A percentile compares a stretch with the other conserved stretches of the same genome.
These are phyloP conservation scores for Agrotis segetum DNA, from an alignment of 2,888 invertebrate species.

Conservation along the genomic window DNA sequence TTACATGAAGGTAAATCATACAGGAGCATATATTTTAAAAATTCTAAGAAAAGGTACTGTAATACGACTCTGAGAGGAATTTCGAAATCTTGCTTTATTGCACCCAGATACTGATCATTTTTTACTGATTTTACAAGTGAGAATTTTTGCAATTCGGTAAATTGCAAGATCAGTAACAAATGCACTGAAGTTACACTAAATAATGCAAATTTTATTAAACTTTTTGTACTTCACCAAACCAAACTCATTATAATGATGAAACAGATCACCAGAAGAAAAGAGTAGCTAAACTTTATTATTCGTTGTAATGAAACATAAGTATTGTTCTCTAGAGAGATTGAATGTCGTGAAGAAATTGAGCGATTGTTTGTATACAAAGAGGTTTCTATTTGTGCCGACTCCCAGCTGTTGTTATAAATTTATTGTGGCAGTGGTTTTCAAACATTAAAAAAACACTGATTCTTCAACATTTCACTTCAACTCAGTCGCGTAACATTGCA, in stretches of 20 bases:
- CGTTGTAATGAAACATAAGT: constrained; percentile 18
- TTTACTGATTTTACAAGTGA: no score
- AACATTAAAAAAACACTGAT: constrained; percentile 41
- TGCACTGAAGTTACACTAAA: constrained; percentile 5
- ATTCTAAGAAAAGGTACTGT: no score
- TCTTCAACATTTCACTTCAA: constrained; percentile 43
- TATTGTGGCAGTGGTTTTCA: constrained; percentile 43
- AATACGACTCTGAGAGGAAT: no score
- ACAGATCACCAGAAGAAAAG: constrained; percentile 8
- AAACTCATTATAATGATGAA: constrained; percentile 29
- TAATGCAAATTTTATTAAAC: neutral
- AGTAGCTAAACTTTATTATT: constrained; percentile 12
- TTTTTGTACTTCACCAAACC: constrained; percentile 3
- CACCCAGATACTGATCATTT: neutral
- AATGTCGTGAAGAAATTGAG: constrained; percentile 45
- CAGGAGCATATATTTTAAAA: no score
- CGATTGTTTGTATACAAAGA: constrained; percentile 53
- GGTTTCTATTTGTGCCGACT: constrained; percentile 31
- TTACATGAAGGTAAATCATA: neutral
- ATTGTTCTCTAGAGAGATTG: constrained; percentile 22
- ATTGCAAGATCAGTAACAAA: neutral
- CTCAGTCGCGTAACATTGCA: constrained; percentile 45
- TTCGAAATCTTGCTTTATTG: neutral
- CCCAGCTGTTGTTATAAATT: constrained; percentile 38
- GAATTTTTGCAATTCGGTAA: neutral